These are phyloP conservation scores for Chymomyza costata DNA, from an alignment of 1,140 invertebrate species.

Conservation along the genomic window DNA sequence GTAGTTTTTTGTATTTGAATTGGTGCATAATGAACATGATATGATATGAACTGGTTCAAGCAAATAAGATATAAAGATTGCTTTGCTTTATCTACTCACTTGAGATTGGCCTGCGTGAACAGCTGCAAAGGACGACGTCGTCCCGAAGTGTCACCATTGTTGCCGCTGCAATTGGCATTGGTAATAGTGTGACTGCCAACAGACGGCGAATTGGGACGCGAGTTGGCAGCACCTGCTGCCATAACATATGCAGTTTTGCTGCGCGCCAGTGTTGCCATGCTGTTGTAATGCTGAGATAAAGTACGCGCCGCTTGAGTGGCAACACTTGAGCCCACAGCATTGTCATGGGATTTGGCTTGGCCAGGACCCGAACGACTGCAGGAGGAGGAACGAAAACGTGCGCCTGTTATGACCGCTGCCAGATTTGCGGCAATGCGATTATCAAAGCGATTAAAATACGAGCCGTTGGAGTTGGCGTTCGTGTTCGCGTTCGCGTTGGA, in stretches of 20 bases:
- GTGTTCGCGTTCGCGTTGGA: conserved; percentile 21
- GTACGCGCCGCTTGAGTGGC: conserved; percentile 2
- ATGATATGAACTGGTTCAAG: conserved; percentile 28
- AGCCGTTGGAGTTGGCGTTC: conserved; percentile 21
- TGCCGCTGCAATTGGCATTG: background rate
- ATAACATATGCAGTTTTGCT: background rate
- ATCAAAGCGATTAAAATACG: conserved; percentile 68
- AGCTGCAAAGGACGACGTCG: conserved; percentile 60
- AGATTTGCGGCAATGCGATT: conserved; percentile 70
- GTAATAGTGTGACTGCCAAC: too few species aligned
- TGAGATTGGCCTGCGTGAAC: conserved; percentile 63
- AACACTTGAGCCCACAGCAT: background rate
- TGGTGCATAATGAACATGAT: conserved; percentile 44
- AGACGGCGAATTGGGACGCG: conserved; percentile 38
- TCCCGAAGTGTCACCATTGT: conserved; percentile 24
- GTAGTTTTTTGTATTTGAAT: conserved; percentile 3
- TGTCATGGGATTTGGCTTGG: conserved; percentile 6
- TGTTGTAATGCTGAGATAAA: conserved; percentile 3
- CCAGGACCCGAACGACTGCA: conserved; percentile 40
- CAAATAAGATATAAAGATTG: conserved; percentile 1
- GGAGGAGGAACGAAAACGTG: conserved; percentile 63
- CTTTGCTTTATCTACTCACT: conserved; percentile 45
- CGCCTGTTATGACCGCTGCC: conserved; percentile 56
- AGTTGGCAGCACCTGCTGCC: background rate
- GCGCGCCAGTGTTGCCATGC: conserved; percentile 1